phyloP scores from a whole-genome alignment of 2,113 vertebrate species.

The Corynorhinus townsendii region DNA sequence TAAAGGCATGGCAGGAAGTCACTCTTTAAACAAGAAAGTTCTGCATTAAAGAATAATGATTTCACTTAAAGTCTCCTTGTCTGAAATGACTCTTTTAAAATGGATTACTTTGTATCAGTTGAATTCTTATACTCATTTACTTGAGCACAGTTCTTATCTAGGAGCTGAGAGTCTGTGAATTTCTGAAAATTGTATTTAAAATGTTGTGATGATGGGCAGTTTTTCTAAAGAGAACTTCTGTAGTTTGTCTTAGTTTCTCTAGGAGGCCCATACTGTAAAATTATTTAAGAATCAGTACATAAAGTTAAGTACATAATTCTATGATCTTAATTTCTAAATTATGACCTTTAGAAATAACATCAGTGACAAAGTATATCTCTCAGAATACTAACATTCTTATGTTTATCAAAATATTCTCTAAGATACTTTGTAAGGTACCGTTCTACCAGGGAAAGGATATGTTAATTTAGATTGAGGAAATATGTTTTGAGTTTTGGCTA shows the following conservation, averaged over 20 bases:
- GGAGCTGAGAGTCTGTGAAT: neutral
- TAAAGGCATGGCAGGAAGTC: neutral
- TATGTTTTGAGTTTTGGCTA: neutral
- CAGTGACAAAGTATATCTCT: neutral
- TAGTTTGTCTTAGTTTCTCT: neutral
- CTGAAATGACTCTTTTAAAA: neutral
- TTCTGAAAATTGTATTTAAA: neutral
- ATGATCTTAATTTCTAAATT: neutral
- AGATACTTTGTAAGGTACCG: neutral
- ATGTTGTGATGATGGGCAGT: neutral
- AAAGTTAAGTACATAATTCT: neutral
- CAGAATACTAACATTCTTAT: neutral
- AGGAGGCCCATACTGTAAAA: neutral
- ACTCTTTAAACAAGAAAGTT: neutral
- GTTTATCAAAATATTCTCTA: neutral
- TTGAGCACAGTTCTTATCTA: neutral
- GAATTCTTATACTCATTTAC: neutral
- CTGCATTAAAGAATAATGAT: neutral
- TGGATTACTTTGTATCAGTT: neutral
- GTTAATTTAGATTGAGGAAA: neutral
- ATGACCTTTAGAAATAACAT: neutral
- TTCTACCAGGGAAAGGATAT: neutral
- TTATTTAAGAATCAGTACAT: neutral
- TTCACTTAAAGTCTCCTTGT: neutral
- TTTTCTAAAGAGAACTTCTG: neutral